Percentiles rank a stretch among this genome's conserved stretches.
These are phyloP conservation scores for Pipra filicauda DNA, from an alignment of 2,113 vertebrate species.

Conservation along the genomic window DNA sequence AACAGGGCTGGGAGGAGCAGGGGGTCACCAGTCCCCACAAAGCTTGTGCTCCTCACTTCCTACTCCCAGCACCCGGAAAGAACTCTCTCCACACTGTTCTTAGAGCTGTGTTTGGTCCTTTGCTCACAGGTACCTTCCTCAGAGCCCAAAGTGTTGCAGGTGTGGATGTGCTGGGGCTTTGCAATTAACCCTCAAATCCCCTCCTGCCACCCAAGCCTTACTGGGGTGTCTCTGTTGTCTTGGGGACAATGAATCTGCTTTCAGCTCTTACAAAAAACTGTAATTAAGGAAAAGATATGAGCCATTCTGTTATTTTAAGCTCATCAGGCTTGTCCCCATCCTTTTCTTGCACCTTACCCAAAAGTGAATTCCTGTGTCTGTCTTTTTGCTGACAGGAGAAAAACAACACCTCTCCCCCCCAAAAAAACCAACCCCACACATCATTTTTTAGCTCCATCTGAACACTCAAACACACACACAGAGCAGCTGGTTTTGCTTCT, in stretches of 20 bases:
- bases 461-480: background rate
- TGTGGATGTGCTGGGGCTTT: background rate
- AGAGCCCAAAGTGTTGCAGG: background rate
- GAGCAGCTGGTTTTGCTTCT: background rate
- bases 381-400: background rate
- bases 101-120: background rate
- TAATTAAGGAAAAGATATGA: background rate
- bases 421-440: background rate
- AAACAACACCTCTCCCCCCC: background rate
- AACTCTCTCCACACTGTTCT: background rate
- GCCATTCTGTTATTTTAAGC: background rate
- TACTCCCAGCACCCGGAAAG: background rate
- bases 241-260: background rate
- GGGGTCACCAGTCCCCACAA: background rate
- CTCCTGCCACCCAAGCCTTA: background rate
- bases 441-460: background rate
- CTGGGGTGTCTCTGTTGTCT: background rate
- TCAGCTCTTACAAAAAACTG: background rate
- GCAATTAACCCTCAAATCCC: background rate
- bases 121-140: background rate
- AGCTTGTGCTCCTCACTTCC: background rate
- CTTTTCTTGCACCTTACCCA: background rate
- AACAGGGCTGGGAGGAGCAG: background rate
- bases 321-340: background rate
- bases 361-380: background rate